Evolutionary conservation across 2,797 vertebrate species (phyloP).

Genomic region (Apogon talboti): DNA sequence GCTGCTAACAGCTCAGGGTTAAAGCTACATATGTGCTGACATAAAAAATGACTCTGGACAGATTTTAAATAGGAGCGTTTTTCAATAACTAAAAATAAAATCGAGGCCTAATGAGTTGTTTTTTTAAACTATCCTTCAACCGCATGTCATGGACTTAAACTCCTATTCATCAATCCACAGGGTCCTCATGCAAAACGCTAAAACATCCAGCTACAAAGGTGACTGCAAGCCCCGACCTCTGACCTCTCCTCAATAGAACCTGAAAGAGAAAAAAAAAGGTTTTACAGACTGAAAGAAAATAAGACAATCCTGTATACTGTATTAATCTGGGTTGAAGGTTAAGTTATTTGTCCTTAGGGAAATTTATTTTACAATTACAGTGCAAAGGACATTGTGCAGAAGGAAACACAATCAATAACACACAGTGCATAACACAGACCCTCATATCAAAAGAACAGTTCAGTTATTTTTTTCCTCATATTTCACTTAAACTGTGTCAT

Average conservation of each 20-base stretch:
- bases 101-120: neutral
- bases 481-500: too few relatives aligned
- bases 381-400: too few relatives aligned
- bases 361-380: too few relatives aligned
- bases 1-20: slow-evolving; percentile 47
- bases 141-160: neutral
- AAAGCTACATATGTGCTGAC: slow-evolving; percentile 33
- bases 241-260: neutral
- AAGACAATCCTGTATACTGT: too few relatives aligned
- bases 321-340: too few relatives aligned
- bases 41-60: slow-evolving; percentile 7
- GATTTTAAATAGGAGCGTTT: slow-evolving; percentile 31
- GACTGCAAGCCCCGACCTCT: slow-evolving; percentile 10
- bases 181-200: slow-evolving; percentile 3
- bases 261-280: neutral
- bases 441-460: too few relatives aligned
- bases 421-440: too few relatives aligned
- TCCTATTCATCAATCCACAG: slow-evolving; percentile 7
- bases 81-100: slow-evolving; percentile 25
- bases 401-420: too few relatives aligned
- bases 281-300: neutral
- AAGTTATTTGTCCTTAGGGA: too few relatives aligned
- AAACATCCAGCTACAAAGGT: too few relatives aligned
- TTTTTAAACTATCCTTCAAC: slow-evolving; percentile 16
- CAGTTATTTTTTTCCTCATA: too few relatives aligned